Conservation (phyloP, 64 coral and sea anemone species). For the Pocillopora verrucosa region DNA sequence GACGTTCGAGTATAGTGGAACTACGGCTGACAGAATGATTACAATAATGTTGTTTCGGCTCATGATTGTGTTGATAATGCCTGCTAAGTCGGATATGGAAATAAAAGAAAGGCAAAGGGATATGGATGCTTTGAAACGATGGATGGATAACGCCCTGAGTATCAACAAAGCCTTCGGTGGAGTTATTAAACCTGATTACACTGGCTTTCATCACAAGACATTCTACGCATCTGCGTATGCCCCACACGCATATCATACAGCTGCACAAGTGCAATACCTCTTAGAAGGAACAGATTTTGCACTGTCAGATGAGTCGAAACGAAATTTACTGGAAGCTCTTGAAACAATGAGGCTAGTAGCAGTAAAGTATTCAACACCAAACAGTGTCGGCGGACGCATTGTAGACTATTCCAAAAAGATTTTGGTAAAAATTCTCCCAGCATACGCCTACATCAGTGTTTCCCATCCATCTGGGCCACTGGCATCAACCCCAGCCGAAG, state of each 20-base stretch:
- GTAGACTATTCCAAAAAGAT: conserved; percentile 19
- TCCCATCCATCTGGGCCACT: background rate
- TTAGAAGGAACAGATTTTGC: conserved; percentile 45
- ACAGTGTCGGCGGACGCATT: conserved; percentile 35
- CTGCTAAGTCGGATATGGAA: background rate
- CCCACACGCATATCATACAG: conserved; percentile 30
- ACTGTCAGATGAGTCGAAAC: background rate
- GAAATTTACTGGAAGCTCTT: conserved; percentile 29
- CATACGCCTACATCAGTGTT: conserved; percentile 23
- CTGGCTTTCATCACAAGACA: conserved; percentile 57
- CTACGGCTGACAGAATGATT: conserved; percentile 67
- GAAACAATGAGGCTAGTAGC: conserved; percentile 15
- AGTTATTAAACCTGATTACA: conserved; percentile 63
- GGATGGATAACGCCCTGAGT: conserved; percentile 31
- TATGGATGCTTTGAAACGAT: conserved; percentile 43
- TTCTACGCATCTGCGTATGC: conserved; percentile 58
- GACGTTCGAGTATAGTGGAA: conserved; percentile 47
- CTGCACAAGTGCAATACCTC: conserved; percentile 34
- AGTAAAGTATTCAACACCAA: conserved; percentile 64
- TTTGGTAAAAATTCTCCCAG: conserved; percentile 22
- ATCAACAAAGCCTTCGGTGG: conserved; percentile 56
- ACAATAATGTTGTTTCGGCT: conserved; percentile 44
- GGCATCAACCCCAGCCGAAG: no score
- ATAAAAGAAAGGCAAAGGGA: conserved; percentile 35
- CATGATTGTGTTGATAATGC: conserved; percentile 42